phyloP scores from a whole-genome alignment of 2,888 invertebrate genomes.

The Acanthopleura granulata region DNA sequence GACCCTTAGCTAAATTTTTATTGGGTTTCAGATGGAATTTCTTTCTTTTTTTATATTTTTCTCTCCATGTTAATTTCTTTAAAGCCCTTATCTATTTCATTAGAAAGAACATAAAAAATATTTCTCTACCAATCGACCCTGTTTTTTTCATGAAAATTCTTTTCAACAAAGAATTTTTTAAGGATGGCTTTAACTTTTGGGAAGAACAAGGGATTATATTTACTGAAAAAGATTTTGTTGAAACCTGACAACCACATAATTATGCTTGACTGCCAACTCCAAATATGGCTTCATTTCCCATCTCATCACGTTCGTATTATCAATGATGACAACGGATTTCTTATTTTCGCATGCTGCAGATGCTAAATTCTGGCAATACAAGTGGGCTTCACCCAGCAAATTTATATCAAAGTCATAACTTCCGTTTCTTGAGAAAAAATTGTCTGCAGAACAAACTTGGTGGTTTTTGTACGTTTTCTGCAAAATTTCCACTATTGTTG shows the following conservation, averaged over 20 bases:
- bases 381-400: constrained; percentile 61
- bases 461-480: constrained; percentile 43
- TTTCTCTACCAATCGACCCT: too few relatives aligned
- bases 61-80: too few relatives aligned
- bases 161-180: too few relatives aligned
- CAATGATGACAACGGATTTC: constrained; percentile 60
- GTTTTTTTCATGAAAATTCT: too few relatives aligned
- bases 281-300: constrained; percentile 67
- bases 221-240: too few relatives aligned
- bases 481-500: constrained; percentile 57
- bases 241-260: constrained; percentile 63
- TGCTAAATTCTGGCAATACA: constrained; percentile 57
- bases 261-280: constrained; percentile 48
- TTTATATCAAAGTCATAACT: constrained; percentile 53
- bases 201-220: too few relatives aligned
- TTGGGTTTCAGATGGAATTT: too few relatives aligned
- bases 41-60: too few relatives aligned
- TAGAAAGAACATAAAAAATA: too few relatives aligned
- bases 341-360: constrained; percentile 46
- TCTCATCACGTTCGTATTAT: constrained; percentile 67
- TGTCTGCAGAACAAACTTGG: constrained; percentile 66
- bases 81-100: too few relatives aligned
- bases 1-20: too few relatives aligned
- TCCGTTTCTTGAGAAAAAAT: constrained; percentile 57
- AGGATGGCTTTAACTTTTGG: too few relatives aligned